Evolutionary conservation across 1,140 invertebrate genomes (phyloP).

Genomic region (Nephila pilipes): DNA sequence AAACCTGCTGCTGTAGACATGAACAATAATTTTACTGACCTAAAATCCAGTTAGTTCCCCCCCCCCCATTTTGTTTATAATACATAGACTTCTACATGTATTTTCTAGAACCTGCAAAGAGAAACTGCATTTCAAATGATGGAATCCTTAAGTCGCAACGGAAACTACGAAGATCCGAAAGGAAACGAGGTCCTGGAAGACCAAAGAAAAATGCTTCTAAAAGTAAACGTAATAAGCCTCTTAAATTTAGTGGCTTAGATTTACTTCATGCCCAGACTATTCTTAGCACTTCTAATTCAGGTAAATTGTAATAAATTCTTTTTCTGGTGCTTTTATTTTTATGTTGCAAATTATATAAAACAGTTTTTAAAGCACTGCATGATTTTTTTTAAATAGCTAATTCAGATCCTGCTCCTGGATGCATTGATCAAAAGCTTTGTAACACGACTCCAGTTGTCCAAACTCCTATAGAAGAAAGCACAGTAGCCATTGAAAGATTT

Average conservation of each 20-base stretch:
- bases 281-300: constrained; percentile 75
- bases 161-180: constrained; percentile 67
- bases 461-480: constrained; percentile 39
- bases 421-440: constrained; percentile 91
- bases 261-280: constrained; percentile 77
- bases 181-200: constrained; percentile 72
- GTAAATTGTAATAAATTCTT: constrained; percentile 41
- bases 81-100: too few relatives aligned
- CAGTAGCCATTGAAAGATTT: constrained; percentile 90
- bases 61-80: too few relatives aligned
- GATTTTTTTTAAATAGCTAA: constrained; percentile 12
- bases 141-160: constrained; percentile 48
- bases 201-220: constrained; percentile 74
- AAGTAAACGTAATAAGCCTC: constrained; percentile 63
- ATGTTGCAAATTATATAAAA: neutral
- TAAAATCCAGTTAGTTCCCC: too few relatives aligned
- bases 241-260: constrained; percentile 77
- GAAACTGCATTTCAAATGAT: constrained; percentile 57
- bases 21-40: too few relatives aligned
- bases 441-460: constrained; percentile 4
- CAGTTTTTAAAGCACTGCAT: neutral
- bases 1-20: too few relatives aligned
- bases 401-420: constrained; percentile 88
- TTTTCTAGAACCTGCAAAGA: constrained; percentile 63
- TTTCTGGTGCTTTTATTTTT: neutral